Conservation (phyloP, 2,888 invertebrate genomes). For the Lasiommata megera region DNA sequence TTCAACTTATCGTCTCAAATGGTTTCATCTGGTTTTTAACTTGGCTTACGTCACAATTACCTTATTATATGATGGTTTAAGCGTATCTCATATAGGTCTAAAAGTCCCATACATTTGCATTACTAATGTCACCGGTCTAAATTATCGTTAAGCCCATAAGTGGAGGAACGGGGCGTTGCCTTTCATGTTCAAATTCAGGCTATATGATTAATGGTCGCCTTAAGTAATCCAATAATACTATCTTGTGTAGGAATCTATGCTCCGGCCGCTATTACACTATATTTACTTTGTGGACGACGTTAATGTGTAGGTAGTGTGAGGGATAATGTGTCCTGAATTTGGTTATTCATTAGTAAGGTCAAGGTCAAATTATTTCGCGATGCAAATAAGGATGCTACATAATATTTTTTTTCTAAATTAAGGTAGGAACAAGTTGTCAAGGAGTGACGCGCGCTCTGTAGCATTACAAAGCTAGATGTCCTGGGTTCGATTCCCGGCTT, state of each 20-base stretch:
- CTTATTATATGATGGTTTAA: too few relatives aligned
- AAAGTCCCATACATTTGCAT: not conserved
- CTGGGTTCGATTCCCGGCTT: too few relatives aligned
- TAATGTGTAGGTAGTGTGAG: slow-evolving; percentile 1
- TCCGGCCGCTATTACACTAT: slow-evolving; percentile 15
- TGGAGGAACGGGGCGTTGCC: slow-evolving; percentile 23
- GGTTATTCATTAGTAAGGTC: slow-evolving; percentile 6
- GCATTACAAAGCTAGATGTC: too few relatives aligned
- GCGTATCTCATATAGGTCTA: too few relatives aligned
- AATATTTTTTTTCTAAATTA: too few relatives aligned
- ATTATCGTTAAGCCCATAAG: slow-evolving; percentile 12
- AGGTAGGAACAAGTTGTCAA: too few relatives aligned
- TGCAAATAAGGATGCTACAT: not conserved
- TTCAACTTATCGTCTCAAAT: too few relatives aligned
- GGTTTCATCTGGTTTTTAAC: too few relatives aligned
- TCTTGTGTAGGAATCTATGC: slow-evolving; percentile 29
- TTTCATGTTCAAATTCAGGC: slow-evolving; percentile 25
- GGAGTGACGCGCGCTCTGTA: too few relatives aligned
- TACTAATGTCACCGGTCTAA: slow-evolving; percentile 9
- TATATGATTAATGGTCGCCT: slow-evolving; percentile 29
- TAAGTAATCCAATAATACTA: slow-evolving; percentile 33
- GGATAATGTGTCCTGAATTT: not conserved
- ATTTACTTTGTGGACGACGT: slow-evolving; percentile 16
- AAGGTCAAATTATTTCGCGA: not conserved
- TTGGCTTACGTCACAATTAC: too few relatives aligned